Base-by-base conservation (phyloP, 1,140 invertebrate species). In the Meloidogyne exigua region DNA sequence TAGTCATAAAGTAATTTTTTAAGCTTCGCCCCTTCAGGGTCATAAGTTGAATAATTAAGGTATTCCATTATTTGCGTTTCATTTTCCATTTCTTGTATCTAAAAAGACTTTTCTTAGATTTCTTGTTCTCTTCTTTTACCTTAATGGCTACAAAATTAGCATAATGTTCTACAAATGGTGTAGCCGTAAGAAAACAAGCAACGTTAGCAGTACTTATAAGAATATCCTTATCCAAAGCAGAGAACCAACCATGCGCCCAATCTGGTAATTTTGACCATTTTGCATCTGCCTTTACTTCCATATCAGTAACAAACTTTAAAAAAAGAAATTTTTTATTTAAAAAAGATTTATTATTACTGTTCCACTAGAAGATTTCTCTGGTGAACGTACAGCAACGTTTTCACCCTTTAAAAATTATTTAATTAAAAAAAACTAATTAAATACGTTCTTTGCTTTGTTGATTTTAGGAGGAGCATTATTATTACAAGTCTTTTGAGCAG, bases 181-280 rank as follows among this genome's bases (percentile, higher is more conserved):
- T 70, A 15, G 68, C 68, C 7, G 68, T 57, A 15, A 70, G 18
- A 70, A 70, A 70, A 62, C 62, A 4, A 1, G 68, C 68, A 25
- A 70, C 68, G 44, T 70, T 70, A 26, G 68, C 68, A 1, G 68
- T 70, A 18, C 62, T 26, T 44, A 70, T 70, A 23, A 70, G 68
- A 44, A 70, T 57, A 36, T 70, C 28, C n/a, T 70, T 70, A 36
- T 70, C 68, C 68, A 70, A 44, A 25, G 68, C 68, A 44, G 68
- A 70, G 68, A 70, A 70, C 23, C 44, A 70, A 9, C 68, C 68
- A 62, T 70, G 68, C 1, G 68, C 68, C 68, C 68, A 70, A 62
- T 70, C 68, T 13, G 68, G 68, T 25, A 70, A 62, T 25, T 62
- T 62, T 44, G 68, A 62, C 44, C 42, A 57, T 36, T 70, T 70